Evolutionary conservation across 2,888 invertebrate species (phyloP).

Genomic region (Octodonta nipae): DNA sequence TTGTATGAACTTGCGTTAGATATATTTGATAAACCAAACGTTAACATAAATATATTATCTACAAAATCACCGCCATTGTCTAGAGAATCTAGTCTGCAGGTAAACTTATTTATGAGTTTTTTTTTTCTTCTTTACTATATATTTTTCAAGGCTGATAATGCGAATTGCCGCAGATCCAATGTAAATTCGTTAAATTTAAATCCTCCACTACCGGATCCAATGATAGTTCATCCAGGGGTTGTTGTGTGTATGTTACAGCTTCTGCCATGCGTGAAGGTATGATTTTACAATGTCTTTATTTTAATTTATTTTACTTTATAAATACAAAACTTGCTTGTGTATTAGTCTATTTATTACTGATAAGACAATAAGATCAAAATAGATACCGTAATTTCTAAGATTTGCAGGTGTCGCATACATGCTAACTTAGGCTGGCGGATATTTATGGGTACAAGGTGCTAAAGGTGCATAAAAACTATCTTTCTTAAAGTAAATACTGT

Average conservation of each 20-base stretch:
- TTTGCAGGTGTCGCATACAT: no score
- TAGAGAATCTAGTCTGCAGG: slow-evolving; percentile 48
- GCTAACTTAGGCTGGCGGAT: no score
- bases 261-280: slow-evolving; percentile 65
- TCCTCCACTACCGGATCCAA: slow-evolving; percentile 61
- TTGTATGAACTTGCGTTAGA: slow-evolving; percentile 92
- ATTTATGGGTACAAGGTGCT: no score
- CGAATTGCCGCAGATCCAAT: slow-evolving; percentile 38
- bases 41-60: slow-evolving; percentile 49
- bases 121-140: neutral
- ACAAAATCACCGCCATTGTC: slow-evolving; percentile 51
- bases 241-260: slow-evolving; percentile 87
- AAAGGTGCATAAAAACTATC: no score
- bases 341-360: no score
- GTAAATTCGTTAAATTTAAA: slow-evolving; percentile 64
- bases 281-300: slow-evolving; percentile 3
- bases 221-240: slow-evolving; percentile 90
- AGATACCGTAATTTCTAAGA: no score
- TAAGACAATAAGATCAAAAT: no score
- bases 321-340: no score
- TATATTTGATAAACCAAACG: slow-evolving; percentile 78
- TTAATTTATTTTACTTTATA: no score
- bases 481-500: no score
- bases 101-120: slow-evolving; percentile 5
- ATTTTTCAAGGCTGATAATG: slow-evolving; percentile 12